phyloP scores from a whole-genome alignment of 2,888 invertebrate genomes.

The Polymixis lichenea region DNA sequence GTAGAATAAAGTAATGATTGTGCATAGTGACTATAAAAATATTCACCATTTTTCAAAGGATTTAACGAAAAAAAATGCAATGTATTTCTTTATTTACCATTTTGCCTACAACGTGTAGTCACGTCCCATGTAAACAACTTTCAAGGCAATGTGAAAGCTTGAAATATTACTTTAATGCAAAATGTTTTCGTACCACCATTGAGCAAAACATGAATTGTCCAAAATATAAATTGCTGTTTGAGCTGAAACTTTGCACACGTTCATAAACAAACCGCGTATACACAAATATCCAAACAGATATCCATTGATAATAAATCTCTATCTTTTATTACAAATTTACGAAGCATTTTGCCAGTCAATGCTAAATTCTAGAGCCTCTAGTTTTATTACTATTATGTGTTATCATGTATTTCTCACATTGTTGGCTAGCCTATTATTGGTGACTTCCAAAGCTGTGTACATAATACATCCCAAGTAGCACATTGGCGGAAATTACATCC shows the following conservation, averaged over 20 bases:
- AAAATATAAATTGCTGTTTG: slow-evolving; percentile 54
- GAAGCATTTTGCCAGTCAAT: too few species aligned
- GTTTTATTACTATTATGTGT: too few species aligned
- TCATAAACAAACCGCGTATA: slow-evolving; percentile 35
- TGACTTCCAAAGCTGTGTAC: too few species aligned
- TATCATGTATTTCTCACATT: too few species aligned
- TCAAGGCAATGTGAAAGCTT: slow-evolving; percentile 27
- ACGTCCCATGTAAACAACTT: slow-evolving; percentile 9
- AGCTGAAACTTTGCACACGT: slow-evolving; percentile 35
- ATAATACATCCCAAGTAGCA: too few species aligned
- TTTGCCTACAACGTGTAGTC: neutral
- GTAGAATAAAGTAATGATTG: neutral
- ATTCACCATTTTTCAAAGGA: neutral
- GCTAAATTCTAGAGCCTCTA: too few species aligned
- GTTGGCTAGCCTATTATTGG: too few species aligned
- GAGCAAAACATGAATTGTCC: slow-evolving; percentile 40
- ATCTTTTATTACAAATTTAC: too few species aligned
- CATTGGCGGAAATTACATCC: too few species aligned
- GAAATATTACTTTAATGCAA: slow-evolving; percentile 37
- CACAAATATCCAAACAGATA: slow-evolving; percentile 4
- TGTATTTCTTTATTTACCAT: neutral
- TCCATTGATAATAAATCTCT: too few species aligned
- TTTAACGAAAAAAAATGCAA: neutral
- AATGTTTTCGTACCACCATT: slow-evolving; percentile 34
- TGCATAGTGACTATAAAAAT: neutral